Base-by-base conservation (phyloP, 2,888 invertebrate species). In the Xanthia icteritia region DNA sequence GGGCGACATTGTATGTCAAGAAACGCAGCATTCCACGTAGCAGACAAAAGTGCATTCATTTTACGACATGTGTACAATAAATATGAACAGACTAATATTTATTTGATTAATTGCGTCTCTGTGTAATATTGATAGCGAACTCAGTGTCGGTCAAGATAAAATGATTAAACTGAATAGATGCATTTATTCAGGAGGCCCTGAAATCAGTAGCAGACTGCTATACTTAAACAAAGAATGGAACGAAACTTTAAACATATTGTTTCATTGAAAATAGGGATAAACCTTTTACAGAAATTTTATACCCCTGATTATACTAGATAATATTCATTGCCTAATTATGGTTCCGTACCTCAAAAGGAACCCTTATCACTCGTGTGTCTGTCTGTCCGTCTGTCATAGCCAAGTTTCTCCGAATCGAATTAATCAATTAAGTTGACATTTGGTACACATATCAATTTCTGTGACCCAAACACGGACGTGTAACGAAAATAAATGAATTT, bases 21-120 rank as follows among this genome's bases (percentile, higher is more conserved):
- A 27, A 23, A 31, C n/a, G 51, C 9, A 31, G 23, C 23, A 23
- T 20, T 20, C 54, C 5, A 13, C 0, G 20, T 6, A 15, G 5
- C 31, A 36, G 36, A 36, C 54, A 31, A 63, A 54, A 17, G 5
- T 15, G 17, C 17, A 0, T 42, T 54, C 56, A 45, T 63, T 56
- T 20, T 27, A 15, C 9, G 31, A 45, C 76, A 76, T 63, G 76
- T 63, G 63, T 64, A 15, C 27, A 54, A 31, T 45, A 31, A 45
- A 76, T n/a, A 54, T 42, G 15, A 8, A 63, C 51, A 75, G 61
- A 75, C 27, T 31, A 8, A 23, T 31, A 31, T 54, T 75, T 31
- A 54, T 54, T 54, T 64, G 17, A 23, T 63, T 45, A 23, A 76
- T 63, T 31, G 36, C 54, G 5, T 64, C 23, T 63, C 15, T 15